These are phyloP conservation scores for Gambusia holbrooki DNA, from an alignment of 2,113 vertebrate species.

Conservation along the genomic window DNA sequence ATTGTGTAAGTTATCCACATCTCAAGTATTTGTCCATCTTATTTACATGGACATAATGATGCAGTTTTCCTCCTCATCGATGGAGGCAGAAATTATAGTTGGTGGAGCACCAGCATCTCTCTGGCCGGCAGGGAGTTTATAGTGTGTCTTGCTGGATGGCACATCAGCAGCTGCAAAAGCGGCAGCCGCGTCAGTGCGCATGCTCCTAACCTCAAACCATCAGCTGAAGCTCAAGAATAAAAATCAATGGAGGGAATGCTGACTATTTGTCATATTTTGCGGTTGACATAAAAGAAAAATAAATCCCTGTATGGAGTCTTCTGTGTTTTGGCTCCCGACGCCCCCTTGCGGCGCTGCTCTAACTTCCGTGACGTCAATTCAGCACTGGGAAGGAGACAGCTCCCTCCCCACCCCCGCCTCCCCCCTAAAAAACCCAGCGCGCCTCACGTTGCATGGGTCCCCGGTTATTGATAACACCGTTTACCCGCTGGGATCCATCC, in stretches of 20 bases:
- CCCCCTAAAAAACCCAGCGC: slow-evolving; percentile 52
- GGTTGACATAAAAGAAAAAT: slow-evolving; percentile 4
- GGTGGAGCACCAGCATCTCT: neutral
- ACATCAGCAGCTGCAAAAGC: slow-evolving; percentile 18
- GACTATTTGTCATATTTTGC: slow-evolving; percentile 12
- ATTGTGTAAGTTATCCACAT: too few species aligned
- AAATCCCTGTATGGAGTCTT: neutral
- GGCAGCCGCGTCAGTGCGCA: neutral
- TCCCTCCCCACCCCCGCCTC: slow-evolving; percentile 54
- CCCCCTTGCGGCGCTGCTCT: slow-evolving; percentile 62
- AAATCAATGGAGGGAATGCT: neutral
- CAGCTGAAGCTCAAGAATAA: neutral
- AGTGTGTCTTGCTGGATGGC: slow-evolving; percentile 45
- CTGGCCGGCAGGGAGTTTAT: neutral
- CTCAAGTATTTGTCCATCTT: too few species aligned
- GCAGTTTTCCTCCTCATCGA: neutral
- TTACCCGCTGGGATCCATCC: slow-evolving; percentile 75
- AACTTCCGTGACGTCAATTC: slow-evolving; percentile 81
- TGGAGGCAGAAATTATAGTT: neutral
- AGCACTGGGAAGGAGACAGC: slow-evolving; percentile 82
- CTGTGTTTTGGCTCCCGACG: slow-evolving; percentile 39
- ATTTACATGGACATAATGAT: neutral
- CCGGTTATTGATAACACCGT: slow-evolving; percentile 77
- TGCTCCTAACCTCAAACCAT: neutral
- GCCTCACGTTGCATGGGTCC: slow-evolving; percentile 77